Percentiles rank a stretch among this genome's conserved stretches.
Conservation (phyloP, 1,140 invertebrate genomes). For the Coptotermes formosanus region DNA sequence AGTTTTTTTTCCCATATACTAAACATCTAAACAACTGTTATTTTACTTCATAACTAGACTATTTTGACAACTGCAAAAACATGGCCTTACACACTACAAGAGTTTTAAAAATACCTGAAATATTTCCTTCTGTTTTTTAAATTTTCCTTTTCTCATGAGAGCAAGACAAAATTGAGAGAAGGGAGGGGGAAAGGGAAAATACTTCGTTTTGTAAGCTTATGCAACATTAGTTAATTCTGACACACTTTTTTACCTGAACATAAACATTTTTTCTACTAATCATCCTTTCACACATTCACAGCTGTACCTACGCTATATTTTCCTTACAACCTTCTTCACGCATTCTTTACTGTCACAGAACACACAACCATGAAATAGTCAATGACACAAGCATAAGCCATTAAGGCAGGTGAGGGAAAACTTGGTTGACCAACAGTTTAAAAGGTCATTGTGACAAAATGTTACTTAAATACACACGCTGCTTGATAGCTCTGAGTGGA, state of each 20-base stretch:
- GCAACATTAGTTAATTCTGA: slow-evolving; percentile 3
- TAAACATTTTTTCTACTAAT: background rate
- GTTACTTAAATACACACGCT: background rate
- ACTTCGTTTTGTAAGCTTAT: slow-evolving; percentile 10
- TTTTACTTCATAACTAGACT: slow-evolving; percentile 14
- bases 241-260: slow-evolving; percentile 4
- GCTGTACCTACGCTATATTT: background rate
- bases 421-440: background rate
- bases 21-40: slow-evolving; percentile 12
- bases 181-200: background rate
- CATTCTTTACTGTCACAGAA: background rate
- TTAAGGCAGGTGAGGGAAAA: background rate
- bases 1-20: background rate
- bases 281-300: background rate
- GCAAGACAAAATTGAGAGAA: background rate
- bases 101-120: slow-evolving; percentile 19
- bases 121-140: background rate
- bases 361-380: slow-evolving; percentile 11
- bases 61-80: slow-evolving; percentile 10
- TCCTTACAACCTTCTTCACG: background rate
- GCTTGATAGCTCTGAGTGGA: background rate
- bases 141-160: background rate
- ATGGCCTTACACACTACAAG: background rate
- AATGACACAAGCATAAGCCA: background rate
- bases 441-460: background rate